These are phyloP conservation scores for Pegoplata infirma DNA, from an alignment of 2,888 invertebrate species.

Conservation along the genomic window DNA sequence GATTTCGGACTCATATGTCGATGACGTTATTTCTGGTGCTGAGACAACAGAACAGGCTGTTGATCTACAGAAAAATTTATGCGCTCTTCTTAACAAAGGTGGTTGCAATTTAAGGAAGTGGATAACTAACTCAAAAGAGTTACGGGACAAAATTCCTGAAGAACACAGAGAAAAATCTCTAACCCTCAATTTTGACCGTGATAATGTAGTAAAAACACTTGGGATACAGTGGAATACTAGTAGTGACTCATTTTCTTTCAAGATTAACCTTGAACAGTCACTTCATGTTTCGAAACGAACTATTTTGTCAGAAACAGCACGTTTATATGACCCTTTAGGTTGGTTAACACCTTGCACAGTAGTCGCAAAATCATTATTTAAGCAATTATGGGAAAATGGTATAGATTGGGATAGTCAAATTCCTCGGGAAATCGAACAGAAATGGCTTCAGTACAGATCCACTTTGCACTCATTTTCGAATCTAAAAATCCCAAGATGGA, in stretches of 20 bases:
- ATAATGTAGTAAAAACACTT: conserved; percentile 16
- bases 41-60: conserved; percentile 25
- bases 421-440: not conserved
- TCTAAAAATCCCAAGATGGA: conserved; percentile 28
- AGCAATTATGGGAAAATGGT: conserved; percentile 19
- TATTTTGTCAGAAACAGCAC: conserved; percentile 28
- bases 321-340: conserved; percentile 23
- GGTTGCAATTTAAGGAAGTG: conserved; percentile 27
- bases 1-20: not conserved
- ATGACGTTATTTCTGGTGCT: too few species aligned
- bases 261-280: not conserved
- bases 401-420: conserved; percentile 20
- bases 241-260: conserved; percentile 1
- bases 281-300: not conserved
- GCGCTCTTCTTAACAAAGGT: conserved; percentile 23
- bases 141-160: conserved; percentile 22
- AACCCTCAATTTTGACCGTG: conserved; percentile 11
- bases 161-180: conserved; percentile 16
- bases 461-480: not conserved
- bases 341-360: conserved; percentile 2
- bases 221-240: conserved; percentile 28
- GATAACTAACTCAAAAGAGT: conserved; percentile 17
- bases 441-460: conserved; percentile 3
- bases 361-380: conserved; percentile 12
- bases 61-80: conserved; percentile 31